Evolutionary conservation across 2,113 vertebrate genomes (phyloP).

Genomic region (Antennarius striatus): DNA sequence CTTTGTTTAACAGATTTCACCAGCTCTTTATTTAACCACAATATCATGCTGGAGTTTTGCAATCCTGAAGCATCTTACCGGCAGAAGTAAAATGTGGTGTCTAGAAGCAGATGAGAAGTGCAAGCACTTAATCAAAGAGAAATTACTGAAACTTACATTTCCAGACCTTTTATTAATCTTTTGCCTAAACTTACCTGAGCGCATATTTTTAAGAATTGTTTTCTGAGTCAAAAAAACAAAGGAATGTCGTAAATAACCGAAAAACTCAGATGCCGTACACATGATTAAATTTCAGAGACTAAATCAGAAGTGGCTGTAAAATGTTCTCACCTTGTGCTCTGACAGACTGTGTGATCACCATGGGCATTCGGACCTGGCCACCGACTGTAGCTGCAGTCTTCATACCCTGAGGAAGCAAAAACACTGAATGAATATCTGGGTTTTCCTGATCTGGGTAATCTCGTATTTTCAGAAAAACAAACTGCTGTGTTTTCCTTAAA

Average conservation of each 20-base stretch:
- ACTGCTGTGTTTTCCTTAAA: too few relatives aligned
- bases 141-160: not conserved
- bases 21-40: conserved; percentile 18
- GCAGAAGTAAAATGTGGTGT: not conserved
- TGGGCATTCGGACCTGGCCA: conserved; percentile 85
- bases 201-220: not conserved
- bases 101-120: conserved; percentile 1
- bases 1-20: conserved; percentile 20
- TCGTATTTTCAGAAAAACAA: conserved; percentile 16
- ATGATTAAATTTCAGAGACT: conserved; percentile 12
- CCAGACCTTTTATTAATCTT: not conserved
- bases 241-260: not conserved
- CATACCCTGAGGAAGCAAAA: conserved; percentile 72
- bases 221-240: not conserved
- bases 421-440: not conserved
- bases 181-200: not conserved
- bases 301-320: conserved; percentile 5
- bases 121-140: conserved; percentile 2
- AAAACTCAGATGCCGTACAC: not conserved
- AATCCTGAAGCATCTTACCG: not conserved
- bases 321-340: conserved; percentile 80
- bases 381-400: conserved; percentile 79
- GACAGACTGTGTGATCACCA: conserved; percentile 85
- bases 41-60: conserved; percentile 20
- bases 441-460: not conserved